phyloP scores from a whole-genome alignment of 2,888 invertebrate species.

The Sarcophaga caerulescens region DNA sequence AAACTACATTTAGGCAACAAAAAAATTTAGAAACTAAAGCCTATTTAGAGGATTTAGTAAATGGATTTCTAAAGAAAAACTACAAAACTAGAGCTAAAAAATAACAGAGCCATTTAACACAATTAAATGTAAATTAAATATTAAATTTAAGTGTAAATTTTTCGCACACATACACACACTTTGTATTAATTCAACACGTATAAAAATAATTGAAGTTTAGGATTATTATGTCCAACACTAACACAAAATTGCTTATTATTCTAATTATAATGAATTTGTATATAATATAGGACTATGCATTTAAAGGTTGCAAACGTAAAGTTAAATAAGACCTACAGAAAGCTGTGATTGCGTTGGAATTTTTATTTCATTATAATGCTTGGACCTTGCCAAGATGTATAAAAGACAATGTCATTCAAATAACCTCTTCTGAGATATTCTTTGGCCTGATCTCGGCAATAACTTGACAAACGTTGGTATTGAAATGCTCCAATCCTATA shows the following conservation, averaged over 20 bases:
- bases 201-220: neutral
- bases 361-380: too few relatives aligned
- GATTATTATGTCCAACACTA: neutral
- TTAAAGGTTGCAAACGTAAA: too few relatives aligned
- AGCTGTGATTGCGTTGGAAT: too few relatives aligned
- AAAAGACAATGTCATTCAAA: too few relatives aligned
- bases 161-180: neutral
- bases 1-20: neutral
- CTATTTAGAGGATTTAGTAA: slow-evolving; percentile 20
- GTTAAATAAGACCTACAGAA: too few relatives aligned
- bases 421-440: too few relatives aligned
- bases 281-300: too few relatives aligned
- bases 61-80: neutral
- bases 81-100: neutral
- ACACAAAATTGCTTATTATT: neutral
- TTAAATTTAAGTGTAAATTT: slow-evolving; percentile 32
- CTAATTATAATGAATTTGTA: too few relatives aligned
- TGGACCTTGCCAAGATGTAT: too few relatives aligned
- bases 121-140: neutral
- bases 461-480: too few relatives aligned
- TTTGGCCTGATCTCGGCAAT: too few relatives aligned
- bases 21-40: slow-evolving; percentile 8
- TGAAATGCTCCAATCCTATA: too few relatives aligned
- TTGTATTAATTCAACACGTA: slow-evolving; percentile 52
- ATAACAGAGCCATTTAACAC: slow-evolving; percentile 1